These are phyloP conservation scores for Thaumatotibia leucotreta DNA, from an alignment of 1,140 invertebrate species.

Conservation along the genomic window DNA sequence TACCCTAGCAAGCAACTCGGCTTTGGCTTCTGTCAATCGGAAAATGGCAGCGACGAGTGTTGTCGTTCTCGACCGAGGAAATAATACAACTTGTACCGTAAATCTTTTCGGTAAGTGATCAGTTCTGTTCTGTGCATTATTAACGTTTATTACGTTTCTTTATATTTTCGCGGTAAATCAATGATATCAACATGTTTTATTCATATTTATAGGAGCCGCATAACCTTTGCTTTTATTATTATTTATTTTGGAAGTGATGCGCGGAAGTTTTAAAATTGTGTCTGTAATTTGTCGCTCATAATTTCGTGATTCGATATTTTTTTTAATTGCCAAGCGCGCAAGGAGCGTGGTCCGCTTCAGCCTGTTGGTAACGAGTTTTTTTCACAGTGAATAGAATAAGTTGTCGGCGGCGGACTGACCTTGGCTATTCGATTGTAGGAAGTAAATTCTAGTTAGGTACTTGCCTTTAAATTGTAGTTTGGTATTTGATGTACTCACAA, in stretches of 20 bases:
- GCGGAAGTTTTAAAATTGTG: conserved; percentile 62
- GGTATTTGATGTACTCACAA: conserved; percentile 73
- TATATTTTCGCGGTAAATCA: background rate
- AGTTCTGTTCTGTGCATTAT: conserved; percentile 10
- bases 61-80: conserved; percentile 94
- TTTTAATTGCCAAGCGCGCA: conserved; percentile 24
- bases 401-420: conserved; percentile 67
- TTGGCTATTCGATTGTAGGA: conserved; percentile 76
- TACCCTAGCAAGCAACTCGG: conserved; percentile 83
- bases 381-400: conserved; percentile 68
- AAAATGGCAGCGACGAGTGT: conserved; percentile 93
- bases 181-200: conserved; percentile 17
- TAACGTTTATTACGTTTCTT: background rate
- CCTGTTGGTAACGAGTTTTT: conserved; percentile 62
- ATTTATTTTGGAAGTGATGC: conserved; percentile 62
- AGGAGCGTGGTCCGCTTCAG: conserved; percentile 35
- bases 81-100: conserved; percentile 96
- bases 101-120: conserved; percentile 92
- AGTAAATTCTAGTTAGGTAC: conserved; percentile 68
- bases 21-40: conserved; percentile 81
- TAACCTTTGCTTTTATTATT: conserved; percentile 66
- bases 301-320: background rate
- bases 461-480: conserved; percentile 75
- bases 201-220: conserved; percentile 41
- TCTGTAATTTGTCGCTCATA: conserved; percentile 16